Conservation (phyloP, 1,140 invertebrate species). For the Aporrectodea caliginosa region DNA sequence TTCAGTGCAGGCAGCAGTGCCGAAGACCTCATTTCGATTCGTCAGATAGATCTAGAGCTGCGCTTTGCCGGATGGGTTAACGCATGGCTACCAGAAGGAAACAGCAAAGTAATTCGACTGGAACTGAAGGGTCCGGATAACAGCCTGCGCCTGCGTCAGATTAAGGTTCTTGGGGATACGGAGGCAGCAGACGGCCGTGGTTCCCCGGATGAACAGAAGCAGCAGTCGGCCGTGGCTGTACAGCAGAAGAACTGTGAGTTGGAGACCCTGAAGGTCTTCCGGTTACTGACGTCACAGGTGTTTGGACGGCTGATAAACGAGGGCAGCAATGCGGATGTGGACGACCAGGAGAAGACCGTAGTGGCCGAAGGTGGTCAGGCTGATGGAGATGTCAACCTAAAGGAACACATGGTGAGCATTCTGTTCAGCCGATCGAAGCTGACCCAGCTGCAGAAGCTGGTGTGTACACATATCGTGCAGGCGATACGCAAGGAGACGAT, state of each 20-base stretch:
- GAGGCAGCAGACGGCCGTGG: conserved; percentile 38
- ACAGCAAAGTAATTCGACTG: conserved; percentile 63
- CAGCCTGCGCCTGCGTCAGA: conserved; percentile 79
- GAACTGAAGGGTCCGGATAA: conserved; percentile 88
- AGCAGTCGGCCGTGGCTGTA: conserved; percentile 46
- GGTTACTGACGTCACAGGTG: conserved; percentile 87
- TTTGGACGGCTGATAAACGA: conserved; percentile 82
- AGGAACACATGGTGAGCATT: conserved; percentile 88
- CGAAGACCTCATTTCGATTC: conserved; percentile 72
- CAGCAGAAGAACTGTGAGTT: conserved; percentile 74
- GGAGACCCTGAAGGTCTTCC: conserved; percentile 87
- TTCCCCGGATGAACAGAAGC: conserved; percentile 38
- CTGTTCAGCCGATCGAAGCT: conserved; percentile 89
- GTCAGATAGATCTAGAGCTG: conserved; percentile 76
- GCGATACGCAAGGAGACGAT: conserved; percentile 83
- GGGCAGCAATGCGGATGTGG: conserved; percentile 41
- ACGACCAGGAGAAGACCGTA: conserved; percentile 37
- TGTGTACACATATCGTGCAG: conserved; percentile 86
- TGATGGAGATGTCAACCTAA: conserved; percentile 76
- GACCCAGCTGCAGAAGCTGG: conserved; percentile 90
- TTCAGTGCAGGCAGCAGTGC: conserved; percentile 74
- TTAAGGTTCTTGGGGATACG: conserved; percentile 59
- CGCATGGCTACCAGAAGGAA: background rate
- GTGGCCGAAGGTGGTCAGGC: conserved; percentile 38
- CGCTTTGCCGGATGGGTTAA: conserved; percentile 71